phyloP scores from a whole-genome alignment of 2,113 vertebrate genomes.

The Serilophus lunatus region DNA sequence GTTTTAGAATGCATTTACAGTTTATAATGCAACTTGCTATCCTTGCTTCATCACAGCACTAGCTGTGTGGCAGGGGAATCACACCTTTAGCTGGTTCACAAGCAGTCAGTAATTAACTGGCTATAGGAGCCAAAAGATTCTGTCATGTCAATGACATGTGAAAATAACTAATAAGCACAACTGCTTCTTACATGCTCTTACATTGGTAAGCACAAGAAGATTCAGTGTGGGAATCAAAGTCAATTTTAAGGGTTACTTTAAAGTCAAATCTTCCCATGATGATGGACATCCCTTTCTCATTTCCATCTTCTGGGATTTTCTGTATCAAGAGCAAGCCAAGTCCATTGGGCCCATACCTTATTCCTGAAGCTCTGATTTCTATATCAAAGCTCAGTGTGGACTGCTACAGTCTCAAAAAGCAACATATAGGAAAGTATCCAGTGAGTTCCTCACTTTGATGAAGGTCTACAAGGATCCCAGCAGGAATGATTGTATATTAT shows the following conservation, averaged over 20 bases:
- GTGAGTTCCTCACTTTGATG: background rate
- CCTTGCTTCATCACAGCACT: background rate
- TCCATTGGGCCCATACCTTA: background rate
- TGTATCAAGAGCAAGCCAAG: fast-evolving
- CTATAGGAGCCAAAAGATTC: background rate
- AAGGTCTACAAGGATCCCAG: background rate
- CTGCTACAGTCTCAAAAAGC: background rate
- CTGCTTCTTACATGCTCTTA: background rate
- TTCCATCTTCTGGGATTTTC: background rate
- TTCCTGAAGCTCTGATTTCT: background rate
- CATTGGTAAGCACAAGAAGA: background rate
- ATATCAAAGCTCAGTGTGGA: background rate
- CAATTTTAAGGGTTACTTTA: background rate
- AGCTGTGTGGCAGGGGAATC: background rate
- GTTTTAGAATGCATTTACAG: background rate
- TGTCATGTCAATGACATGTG: background rate
- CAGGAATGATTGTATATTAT: background rate
- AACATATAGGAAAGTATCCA: background rate
- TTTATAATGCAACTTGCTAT: background rate
- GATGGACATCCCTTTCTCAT: background rate
- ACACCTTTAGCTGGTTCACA: background rate
- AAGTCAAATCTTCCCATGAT: background rate
- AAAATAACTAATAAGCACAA: background rate
- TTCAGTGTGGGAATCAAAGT: background rate
- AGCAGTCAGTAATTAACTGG: background rate